Evolutionary conservation across 2,113 vertebrate genomes (phyloP), one percentile per base, ranked within the genome.

Genomic region (Physeter macrocephalus): DNA sequence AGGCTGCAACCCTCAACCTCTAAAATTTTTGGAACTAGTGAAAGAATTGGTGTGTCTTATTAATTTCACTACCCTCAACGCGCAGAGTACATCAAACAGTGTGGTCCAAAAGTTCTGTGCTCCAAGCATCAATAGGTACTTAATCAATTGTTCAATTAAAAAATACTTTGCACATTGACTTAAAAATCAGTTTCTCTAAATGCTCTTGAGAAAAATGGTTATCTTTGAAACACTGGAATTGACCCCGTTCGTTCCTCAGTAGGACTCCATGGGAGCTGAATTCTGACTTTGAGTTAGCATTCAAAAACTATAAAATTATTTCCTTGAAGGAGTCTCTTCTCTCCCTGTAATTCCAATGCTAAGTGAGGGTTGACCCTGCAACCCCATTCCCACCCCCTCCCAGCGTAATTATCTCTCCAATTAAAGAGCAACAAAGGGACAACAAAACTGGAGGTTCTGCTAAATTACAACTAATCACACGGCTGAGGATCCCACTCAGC

Each of bases 391-490:
- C 77, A 83, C 27, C 12, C 61, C 23, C 66, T 93, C 89, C 88
- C 85, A 29, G 77, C 27, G 27, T 96, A 97, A 98, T 98, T 97
- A 97, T 97, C 95, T 98, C 92, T 97, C 78, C 97, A 98, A 94
- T 98, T 98, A 98, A 97, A 98, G 91, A 95, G 88, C 74, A 93
- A 80, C n/a, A 15, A 67, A 97, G 74, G 64, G 92, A 96, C 64
- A 91, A 97, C 69, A 84, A 71, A 98, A 97, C 96, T 36, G 9
- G 88, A 89, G 52, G 66, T 92, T 96, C 90, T 94, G 98, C 97
- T 84, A 94, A 98, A 97, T 98, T 97, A 97, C 54, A 94, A 39
- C 93, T 94, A 96, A 94, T 93, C 95, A 64, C 86, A 92, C 97
- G 49, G 90, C 88, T 4, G 71, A 94, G 97, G 95, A 85, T 34